A percentile compares a stretch with the other conserved stretches of the same genome.
Conservation (phyloP, 2,797 vertebrate species). For the Anabas testudineus region DNA sequence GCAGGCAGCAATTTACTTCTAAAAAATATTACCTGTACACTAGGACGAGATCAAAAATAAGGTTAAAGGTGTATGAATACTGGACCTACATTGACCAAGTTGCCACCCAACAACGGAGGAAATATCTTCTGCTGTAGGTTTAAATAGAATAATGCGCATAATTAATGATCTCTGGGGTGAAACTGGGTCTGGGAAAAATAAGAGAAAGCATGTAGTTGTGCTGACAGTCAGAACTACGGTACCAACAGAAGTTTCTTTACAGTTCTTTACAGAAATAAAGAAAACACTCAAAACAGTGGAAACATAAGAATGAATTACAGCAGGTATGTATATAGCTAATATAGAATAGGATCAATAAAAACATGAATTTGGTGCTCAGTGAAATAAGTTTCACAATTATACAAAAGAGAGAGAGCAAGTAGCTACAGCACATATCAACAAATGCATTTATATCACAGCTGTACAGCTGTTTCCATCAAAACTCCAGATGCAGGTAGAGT, state of each 20-base stretch:
- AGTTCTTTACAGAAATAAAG: too few relatives aligned
- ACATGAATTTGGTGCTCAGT: background rate
- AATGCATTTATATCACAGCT: constrained; percentile 25
- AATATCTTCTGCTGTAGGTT: constrained; percentile 10
- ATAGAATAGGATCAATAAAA: too few relatives aligned
- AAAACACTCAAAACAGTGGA: background rate
- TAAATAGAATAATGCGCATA: constrained; percentile 1
- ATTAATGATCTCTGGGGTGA: background rate
- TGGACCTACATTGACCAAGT: background rate
- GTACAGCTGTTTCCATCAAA: constrained; percentile 52
- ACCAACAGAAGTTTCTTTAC: too few relatives aligned
- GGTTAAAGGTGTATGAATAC: constrained; percentile 20
- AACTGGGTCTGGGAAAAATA: background rate
- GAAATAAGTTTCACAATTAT: constrained; percentile 18
- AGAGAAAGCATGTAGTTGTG: background rate
- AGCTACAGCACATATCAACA: background rate
- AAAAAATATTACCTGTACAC: too few relatives aligned
- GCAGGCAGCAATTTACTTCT: background rate
- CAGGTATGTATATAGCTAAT: constrained; percentile 2
- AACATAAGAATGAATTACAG: too few relatives aligned
- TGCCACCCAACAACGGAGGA: too few relatives aligned
- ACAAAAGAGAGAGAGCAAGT: constrained; percentile 16
- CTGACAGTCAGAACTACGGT: background rate
- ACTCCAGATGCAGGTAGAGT: constrained; percentile 55
- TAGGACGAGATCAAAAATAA: constrained; percentile 13